Evolutionary conservation across 2,888 invertebrate species (phyloP).

Genomic region (Agriotes lineatus): DNA sequence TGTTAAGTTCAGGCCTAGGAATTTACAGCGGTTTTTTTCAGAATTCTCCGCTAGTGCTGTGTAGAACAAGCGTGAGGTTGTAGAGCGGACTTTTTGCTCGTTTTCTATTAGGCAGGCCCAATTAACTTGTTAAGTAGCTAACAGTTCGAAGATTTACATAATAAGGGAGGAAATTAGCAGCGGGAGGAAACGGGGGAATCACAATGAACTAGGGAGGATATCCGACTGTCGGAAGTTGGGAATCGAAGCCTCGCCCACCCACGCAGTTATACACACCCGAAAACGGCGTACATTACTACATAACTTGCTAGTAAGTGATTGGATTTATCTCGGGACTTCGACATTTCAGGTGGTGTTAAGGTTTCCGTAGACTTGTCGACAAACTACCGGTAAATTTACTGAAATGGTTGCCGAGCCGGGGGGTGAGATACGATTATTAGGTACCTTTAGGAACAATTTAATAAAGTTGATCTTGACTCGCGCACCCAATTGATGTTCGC

Average conservation of each 20-base stretch:
- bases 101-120: conserved; percentile 19
- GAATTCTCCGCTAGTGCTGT: conserved; percentile 18
- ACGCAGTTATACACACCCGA: conserved; percentile 7
- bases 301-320: conserved; percentile 15
- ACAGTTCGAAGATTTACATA: conserved; percentile 34
- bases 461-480: neutral
- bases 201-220: conserved; percentile 27
- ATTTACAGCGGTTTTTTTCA: neutral
- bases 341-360: conserved; percentile 11
- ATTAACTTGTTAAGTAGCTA: conserved; percentile 37
- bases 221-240: conserved; percentile 27
- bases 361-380: conserved; percentile 13
- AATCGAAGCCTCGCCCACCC: conserved; percentile 16
- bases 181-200: conserved; percentile 29
- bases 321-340: conserved; percentile 9
- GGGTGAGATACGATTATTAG: neutral
- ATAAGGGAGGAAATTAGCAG: conserved; percentile 34
- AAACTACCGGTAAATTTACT: conserved; percentile 11
- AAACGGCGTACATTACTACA: neutral
- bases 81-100: conserved; percentile 18
- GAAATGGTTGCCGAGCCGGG: neutral
- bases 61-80: conserved; percentile 26
- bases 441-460: conserved; percentile 5
- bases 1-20: neutral
- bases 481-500: neutral